A percentile compares a stretch with the other conserved stretches of the same genome.
Conservation (phyloP, 2,113 vertebrate genomes). For the Cynopterus brachyotis region DNA sequence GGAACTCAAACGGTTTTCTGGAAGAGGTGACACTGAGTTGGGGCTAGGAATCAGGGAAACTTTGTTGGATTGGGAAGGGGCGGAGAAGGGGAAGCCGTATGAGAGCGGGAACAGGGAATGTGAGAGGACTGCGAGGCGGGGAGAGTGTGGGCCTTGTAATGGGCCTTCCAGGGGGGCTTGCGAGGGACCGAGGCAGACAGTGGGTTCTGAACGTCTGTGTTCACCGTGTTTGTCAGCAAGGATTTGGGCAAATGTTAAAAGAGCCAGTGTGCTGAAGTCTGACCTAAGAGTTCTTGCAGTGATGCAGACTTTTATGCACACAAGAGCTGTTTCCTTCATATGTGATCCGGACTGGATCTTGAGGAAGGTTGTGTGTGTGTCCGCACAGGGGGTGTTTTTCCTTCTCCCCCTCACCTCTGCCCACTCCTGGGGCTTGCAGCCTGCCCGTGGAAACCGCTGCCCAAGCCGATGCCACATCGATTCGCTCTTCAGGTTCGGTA, state of each 20-base stretch:
- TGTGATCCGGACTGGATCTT: background rate
- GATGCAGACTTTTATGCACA: background rate
- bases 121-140: background rate
- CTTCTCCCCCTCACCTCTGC: background rate
- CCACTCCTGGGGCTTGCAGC: background rate
- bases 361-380: background rate
- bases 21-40: background rate
- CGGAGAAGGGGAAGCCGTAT: background rate
- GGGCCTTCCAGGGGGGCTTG: background rate
- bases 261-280: background rate
- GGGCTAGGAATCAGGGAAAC: background rate
- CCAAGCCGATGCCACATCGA: background rate
- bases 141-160: background rate
- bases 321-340: background rate
- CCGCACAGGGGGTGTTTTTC: background rate
- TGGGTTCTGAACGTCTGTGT: background rate
- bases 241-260: background rate
- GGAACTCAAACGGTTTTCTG: background rate
- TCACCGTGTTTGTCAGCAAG: background rate
- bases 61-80: background rate
- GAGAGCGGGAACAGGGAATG: background rate
- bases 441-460: background rate
- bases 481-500: constrained; percentile 52
- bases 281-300: background rate
- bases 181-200: background rate